These are phyloP conservation scores for Mohoua ochrocephala DNA, from an alignment of 2,113 vertebrate genomes.

Conservation along the genomic window DNA sequence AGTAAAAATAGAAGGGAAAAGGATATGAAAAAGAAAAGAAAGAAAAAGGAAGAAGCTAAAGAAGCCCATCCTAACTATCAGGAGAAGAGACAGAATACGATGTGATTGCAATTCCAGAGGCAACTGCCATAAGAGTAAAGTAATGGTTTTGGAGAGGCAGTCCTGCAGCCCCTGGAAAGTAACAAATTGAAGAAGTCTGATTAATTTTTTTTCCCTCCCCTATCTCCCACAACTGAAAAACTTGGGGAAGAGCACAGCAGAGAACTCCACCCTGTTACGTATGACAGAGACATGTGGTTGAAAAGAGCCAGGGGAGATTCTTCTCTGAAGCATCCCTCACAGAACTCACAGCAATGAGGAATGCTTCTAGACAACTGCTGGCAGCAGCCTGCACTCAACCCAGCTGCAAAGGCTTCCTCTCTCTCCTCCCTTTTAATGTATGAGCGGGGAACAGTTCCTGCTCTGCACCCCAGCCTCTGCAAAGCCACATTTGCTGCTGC, in stretches of 20 bases:
- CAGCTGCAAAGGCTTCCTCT: background rate
- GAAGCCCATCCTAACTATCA: background rate
- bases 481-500: fast-evolving
- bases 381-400: background rate
- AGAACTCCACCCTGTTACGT: background rate
- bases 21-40: background rate
- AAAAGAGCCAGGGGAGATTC: background rate
- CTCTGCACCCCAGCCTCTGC: background rate
- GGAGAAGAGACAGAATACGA: background rate
- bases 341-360: background rate
- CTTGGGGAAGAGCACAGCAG: background rate
- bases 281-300: background rate
- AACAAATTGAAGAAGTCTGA: background rate
- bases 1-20: background rate
- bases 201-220: background rate
- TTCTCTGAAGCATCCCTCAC: background rate
- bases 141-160: background rate
- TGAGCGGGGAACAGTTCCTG: fast-evolving
- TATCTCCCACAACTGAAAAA: background rate
- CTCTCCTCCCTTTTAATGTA: background rate
- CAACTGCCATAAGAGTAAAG: background rate
- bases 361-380: background rate
- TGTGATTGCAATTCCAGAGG: background rate
- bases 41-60: background rate
- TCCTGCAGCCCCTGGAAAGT: background rate